A percentile compares a stretch with the other conserved stretches of the same genome.
phyloP scores from a whole-genome alignment of 2,888 invertebrate genomes.

The Aradus depressus region DNA sequence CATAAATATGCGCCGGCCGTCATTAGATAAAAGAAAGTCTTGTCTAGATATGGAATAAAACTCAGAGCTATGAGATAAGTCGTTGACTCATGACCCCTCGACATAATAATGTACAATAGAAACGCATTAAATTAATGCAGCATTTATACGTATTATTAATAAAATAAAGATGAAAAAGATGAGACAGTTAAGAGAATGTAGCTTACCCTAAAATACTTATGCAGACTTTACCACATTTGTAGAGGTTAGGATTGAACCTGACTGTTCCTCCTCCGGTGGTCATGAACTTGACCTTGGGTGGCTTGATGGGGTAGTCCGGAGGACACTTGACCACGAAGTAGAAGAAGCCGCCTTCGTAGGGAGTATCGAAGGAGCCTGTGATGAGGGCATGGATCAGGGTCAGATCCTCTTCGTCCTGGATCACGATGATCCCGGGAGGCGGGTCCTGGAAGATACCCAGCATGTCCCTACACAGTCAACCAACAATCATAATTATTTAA shows the following conservation, averaged over 20 bases:
- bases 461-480: slow-evolving; percentile 44
- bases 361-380: slow-evolving; percentile 48
- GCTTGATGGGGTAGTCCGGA: slow-evolving; percentile 44
- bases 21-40: too few species aligned
- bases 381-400: slow-evolving; percentile 46
- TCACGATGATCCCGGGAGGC: slow-evolving; percentile 45
- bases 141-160: neutral
- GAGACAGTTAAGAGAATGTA: neutral
- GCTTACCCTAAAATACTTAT: slow-evolving; percentile 45
- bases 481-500: too few species aligned
- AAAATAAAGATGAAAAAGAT: slow-evolving; percentile 4
- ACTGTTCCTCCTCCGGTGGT: slow-evolving; percentile 48
- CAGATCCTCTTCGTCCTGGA: slow-evolving; percentile 43
- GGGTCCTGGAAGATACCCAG: slow-evolving; percentile 45
- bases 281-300: slow-evolving; percentile 47
- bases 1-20: too few species aligned
- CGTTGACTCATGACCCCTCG: too few species aligned
- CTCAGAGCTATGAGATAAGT: too few species aligned
- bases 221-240: slow-evolving; percentile 49
- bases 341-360: slow-evolving; percentile 47
- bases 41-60: too few species aligned
- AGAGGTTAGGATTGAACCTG: slow-evolving; percentile 51
- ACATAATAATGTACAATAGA: too few species aligned
- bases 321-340: slow-evolving; percentile 44
- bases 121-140: too few species aligned